Percentiles rank a stretch among this genome's conserved stretches.
Evolutionary conservation across 1,140 invertebrate species (phyloP).

Genomic region (Eumaeus atala): DNA sequence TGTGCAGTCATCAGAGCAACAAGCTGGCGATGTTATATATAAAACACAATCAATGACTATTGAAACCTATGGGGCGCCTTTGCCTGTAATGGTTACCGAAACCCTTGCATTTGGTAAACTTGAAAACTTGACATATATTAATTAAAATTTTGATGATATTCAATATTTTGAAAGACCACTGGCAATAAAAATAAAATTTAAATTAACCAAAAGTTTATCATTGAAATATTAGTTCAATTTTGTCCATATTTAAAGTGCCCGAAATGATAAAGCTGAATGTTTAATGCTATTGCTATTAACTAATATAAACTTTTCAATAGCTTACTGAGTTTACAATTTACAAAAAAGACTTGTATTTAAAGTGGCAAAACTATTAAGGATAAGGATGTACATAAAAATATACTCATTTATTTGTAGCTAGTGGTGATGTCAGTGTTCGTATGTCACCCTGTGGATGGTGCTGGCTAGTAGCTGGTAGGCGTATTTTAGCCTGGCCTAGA

Average conservation of each 20-base stretch:
- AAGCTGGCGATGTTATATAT: constrained; percentile 79
- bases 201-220: not conserved
- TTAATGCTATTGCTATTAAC: too few relatives aligned
- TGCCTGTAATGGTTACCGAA: constrained; percentile 92
- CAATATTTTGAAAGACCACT: too few relatives aligned
- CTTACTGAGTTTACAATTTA: too few relatives aligned
- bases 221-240: too few relatives aligned
- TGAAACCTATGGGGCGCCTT: constrained; percentile 83
- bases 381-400: constrained; percentile 9
- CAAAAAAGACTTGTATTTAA: too few relatives aligned
- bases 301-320: too few relatives aligned
- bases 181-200: too few relatives aligned
- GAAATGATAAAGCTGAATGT: too few relatives aligned
- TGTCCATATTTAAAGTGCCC: too few relatives aligned
- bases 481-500: constrained; percentile 90
- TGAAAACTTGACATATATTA: too few relatives aligned
- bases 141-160: too few relatives aligned
- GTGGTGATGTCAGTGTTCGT: constrained; percentile 71
- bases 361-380: too few relatives aligned
- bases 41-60: constrained; percentile 80
- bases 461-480: constrained; percentile 90
- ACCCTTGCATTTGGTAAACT: constrained; percentile 85
- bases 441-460: constrained; percentile 75
- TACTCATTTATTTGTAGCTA: constrained; percentile 58
- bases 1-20: constrained; percentile 33